These are phyloP conservation scores for Halichondria panicea DNA, from an alignment of 37 sponge, comb jelly and placozoan species.

Conservation along the genomic window DNA sequence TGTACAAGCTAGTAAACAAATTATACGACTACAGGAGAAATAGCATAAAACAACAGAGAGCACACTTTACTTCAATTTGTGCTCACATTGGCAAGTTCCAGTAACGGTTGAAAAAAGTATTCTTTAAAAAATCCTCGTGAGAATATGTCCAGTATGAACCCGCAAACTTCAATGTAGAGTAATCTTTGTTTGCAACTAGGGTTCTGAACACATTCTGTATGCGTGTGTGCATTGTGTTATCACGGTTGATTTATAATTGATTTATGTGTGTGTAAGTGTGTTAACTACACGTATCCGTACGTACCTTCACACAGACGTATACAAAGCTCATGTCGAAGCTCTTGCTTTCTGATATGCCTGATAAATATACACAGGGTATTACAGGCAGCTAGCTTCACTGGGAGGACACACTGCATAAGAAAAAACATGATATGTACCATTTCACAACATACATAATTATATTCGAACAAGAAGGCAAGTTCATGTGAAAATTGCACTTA, in stretches of 20 bases:
- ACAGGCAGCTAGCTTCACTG: constrained; percentile 72
- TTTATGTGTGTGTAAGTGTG: constrained; percentile 3
- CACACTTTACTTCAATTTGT: too few relatives aligned
- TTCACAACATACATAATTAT: too few relatives aligned
- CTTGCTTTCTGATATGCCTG: constrained; percentile 44
- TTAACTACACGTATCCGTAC: neutral
- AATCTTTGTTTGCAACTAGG: constrained; percentile 38
- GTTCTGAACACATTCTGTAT: constrained; percentile 64
- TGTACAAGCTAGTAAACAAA: too few relatives aligned
- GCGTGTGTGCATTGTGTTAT: neutral
- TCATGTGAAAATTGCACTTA: neutral
- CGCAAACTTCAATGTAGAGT: constrained; percentile 71
- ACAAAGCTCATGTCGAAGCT: constrained; percentile 63
- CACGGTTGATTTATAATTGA: neutral
- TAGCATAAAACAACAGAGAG: too few relatives aligned
- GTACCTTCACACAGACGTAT: constrained; percentile 49
- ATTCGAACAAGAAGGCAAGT: too few relatives aligned
- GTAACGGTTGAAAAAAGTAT: constrained; percentile 47
- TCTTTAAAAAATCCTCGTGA: constrained; percentile 81
- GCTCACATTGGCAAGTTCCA: constrained; percentile 54
- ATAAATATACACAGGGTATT: constrained; percentile 48
- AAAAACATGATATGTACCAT: too few relatives aligned
- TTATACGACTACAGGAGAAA: too few relatives aligned
- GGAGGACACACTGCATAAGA: constrained; percentile 55
- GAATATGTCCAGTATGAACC: constrained; percentile 54